phyloP scores from a whole-genome alignment of 2,797 vertebrate species.

The Emys orbicularis region DNA sequence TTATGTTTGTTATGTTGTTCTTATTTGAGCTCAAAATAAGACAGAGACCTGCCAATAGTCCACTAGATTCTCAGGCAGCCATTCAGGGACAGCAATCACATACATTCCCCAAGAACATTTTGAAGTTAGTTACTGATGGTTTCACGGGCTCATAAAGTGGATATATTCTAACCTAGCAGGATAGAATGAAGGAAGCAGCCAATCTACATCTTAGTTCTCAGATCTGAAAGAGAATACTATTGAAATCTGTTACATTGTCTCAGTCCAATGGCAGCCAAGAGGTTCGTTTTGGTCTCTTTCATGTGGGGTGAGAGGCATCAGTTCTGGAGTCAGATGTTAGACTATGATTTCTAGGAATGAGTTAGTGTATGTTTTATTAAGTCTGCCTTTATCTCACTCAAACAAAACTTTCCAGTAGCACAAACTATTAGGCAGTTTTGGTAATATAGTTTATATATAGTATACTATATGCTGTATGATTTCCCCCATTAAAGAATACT shows the following conservation, averaged over 20 bases:
- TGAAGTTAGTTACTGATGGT: background rate
- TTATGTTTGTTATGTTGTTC: too few species aligned
- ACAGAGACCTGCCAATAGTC: background rate
- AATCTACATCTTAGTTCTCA: background rate
- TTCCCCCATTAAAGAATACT: background rate
- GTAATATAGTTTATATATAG: background rate
- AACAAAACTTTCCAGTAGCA: background rate
- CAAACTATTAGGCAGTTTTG: background rate
- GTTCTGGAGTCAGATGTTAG: too few species aligned
- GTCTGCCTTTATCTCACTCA: background rate
- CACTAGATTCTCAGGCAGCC: background rate
- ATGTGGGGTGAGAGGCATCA: background rate
- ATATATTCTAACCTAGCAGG: background rate
- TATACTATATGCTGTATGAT: fast-evolving
- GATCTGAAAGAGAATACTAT: fast-evolving
- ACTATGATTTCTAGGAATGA: too few species aligned
- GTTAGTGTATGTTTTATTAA: background rate
- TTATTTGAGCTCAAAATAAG: background rate
- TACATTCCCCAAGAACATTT: background rate
- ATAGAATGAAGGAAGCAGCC: background rate
- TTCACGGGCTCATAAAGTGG: background rate
- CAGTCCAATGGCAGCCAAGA: background rate
- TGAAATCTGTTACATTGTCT: background rate
- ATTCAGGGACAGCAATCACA: background rate
- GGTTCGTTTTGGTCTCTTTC: background rate